Conservation (phyloP, 2,888 invertebrate species). For the Heliconius erato region DNA sequence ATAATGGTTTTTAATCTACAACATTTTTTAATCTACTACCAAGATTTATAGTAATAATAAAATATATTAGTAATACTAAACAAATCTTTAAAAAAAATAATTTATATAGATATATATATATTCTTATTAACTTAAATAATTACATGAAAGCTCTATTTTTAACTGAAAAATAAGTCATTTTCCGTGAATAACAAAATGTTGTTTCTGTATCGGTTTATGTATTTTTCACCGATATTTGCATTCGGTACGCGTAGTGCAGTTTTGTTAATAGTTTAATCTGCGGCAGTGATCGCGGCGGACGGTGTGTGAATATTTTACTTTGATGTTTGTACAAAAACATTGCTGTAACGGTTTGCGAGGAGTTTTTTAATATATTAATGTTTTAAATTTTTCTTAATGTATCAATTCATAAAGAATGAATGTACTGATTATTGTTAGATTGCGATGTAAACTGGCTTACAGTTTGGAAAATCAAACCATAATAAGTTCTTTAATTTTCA, state of each 20-base stretch:
- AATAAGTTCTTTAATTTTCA: neutral
- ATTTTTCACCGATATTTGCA: slow-evolving; percentile 38
- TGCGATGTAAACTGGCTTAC: neutral
- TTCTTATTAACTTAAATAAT: neutral
- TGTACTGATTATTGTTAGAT: neutral
- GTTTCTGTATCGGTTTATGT: slow-evolving; percentile 17
- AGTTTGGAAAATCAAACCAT: neutral
- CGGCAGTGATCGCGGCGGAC: slow-evolving; percentile 67
- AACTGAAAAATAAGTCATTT: neutral
- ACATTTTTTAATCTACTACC: no score
- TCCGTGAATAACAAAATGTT: neutral
- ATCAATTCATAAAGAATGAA: neutral
- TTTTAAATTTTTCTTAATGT: neutral
- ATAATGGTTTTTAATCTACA: no score
- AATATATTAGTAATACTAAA: no score
- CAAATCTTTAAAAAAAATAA: no score
- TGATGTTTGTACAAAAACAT: slow-evolving; percentile 43
- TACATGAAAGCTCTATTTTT: neutral
- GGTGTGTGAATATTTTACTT: slow-evolving; percentile 73
- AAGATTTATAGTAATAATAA: no score
- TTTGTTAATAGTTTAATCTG: slow-evolving; percentile 84
- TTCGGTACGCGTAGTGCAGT: slow-evolving; percentile 51
- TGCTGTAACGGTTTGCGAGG: slow-evolving; percentile 33
- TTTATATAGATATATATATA: no score
- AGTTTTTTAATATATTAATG: neutral